Base-by-base conservation (phyloP, 1,140 invertebrate species). In the Luehdorfia chinensis region DNA sequence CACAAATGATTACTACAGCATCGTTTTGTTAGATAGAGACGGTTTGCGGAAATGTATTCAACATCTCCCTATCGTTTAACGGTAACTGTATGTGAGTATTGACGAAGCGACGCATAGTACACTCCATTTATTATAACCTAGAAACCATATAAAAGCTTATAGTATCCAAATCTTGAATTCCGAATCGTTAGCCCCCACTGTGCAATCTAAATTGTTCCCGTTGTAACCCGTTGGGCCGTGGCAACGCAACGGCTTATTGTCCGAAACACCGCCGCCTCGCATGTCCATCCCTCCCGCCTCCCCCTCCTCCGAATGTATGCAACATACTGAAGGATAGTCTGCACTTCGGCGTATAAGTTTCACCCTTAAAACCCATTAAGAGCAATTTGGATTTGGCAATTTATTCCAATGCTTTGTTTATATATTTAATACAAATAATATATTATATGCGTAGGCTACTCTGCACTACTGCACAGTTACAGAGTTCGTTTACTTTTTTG, bases 241-340 rank as follows among this genome's bases (percentile, higher is more conserved):
- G 39, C 39, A 43, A 43, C 39, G 39, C 39, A 43, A 27, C 39
- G 39, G 73, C 71, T 76, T 73, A 79, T 74, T 73, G 60, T 68
- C 62, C 53, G 58, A 65, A 53, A 66, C 55, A 65, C 55, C 52
- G 59, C 57, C 50, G 52, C 50, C 53, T 54, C 59, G 59, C n/a
- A n/a, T n/a, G n/a, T n/a, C n/a, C n/a, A 61, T 39, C 19, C 19
- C 21, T 6, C 23, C 23, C 23, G n/a, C 37, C 23, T 12, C 6
- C 11, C 12, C 13, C 2, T 3, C 4, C 19, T 1, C 15, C 9
- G 11, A 2, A 19, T 21, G 43, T 34, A 37, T 70, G 63, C 57
- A 69, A 61, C 60, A 63, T 55, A 67, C 58, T 63, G 52, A 71
- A 49, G 53, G 47, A 67, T 67, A 60, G 59, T 55, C 48, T 48